Percentiles rank a stretch among this genome's conserved stretches.
Evolutionary conservation across 2,113 vertebrate genomes (phyloP).

Genomic region (Crotalus horridus): DNA sequence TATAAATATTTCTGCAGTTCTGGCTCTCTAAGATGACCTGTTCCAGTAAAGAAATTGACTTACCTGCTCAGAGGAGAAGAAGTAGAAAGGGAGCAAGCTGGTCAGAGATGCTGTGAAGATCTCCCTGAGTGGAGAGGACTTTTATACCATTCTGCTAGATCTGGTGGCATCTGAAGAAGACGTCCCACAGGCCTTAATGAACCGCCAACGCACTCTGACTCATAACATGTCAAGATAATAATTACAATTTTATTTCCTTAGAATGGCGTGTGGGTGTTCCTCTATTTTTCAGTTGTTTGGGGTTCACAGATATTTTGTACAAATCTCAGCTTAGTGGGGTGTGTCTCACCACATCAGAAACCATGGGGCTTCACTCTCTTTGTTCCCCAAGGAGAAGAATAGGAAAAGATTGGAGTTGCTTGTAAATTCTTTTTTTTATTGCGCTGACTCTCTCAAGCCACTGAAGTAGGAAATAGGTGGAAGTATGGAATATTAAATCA

Average conservation of each 20-base stretch:
- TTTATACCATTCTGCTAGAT: neutral
- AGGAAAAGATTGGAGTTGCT: neutral
- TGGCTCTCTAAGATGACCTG: neutral
- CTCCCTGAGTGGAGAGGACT: neutral
- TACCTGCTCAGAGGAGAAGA: neutral
- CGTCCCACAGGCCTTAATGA: neutral
- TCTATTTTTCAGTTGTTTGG: neutral
- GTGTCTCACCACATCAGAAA: neutral
- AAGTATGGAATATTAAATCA: neutral
- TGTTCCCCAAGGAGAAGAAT: neutral
- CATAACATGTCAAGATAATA: neutral
- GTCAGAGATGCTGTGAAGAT: neutral
- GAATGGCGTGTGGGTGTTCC: neutral
- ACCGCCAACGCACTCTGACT: neutral
- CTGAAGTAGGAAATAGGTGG: neutral
- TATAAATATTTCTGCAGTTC: neutral
- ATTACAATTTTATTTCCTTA: neutral
- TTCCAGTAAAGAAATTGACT: neutral
- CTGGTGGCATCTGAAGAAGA: neutral
- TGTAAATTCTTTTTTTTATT: neutral
- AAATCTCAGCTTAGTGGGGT: neutral
- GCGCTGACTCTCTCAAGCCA: neutral
- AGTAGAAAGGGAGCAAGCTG: neutral
- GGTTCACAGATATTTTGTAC: neutral
- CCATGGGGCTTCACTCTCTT: neutral